phyloP scores from a whole-genome alignment of 2,113 vertebrate genomes.

The Ifrita kowaldi region DNA sequence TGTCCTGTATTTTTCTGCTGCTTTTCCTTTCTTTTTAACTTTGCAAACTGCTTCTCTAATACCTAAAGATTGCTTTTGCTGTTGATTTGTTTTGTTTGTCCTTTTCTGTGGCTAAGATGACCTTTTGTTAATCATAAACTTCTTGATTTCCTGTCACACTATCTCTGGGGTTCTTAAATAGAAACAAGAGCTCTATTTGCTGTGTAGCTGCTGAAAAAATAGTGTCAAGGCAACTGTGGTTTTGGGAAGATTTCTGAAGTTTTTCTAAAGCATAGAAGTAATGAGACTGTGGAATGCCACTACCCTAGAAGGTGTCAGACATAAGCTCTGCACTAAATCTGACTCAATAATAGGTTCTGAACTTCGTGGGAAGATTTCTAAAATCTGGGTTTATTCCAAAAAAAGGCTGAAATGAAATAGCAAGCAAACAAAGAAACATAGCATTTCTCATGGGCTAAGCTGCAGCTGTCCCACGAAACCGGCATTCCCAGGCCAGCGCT shows the following conservation, averaged over 20 bases:
- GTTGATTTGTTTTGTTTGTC: neutral
- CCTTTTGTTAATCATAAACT: neutral
- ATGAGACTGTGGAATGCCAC: neutral
- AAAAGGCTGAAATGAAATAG: neutral
- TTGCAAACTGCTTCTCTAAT: neutral
- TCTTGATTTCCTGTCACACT: neutral
- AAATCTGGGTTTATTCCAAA: neutral
- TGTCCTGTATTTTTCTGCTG: neutral
- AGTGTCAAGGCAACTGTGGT: neutral
- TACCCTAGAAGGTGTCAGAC: neutral
- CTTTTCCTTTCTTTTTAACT: neutral
- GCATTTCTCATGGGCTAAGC: neutral
- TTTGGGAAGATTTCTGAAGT: neutral
- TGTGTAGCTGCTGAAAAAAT: neutral
- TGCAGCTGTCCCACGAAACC: neutral
- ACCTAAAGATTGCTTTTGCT: neutral
- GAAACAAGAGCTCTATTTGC: neutral
- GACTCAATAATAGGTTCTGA: neutral
- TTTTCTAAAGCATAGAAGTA: neutral
- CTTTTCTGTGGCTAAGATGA: neutral
- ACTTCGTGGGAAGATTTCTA: constrained; percentile 11
- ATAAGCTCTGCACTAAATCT: neutral
- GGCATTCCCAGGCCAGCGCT: neutral
- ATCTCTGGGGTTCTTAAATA: neutral
- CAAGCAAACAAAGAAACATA: neutral